phyloP scores from a whole-genome alignment of 1,140 invertebrate genomes.

The Aphaenogaster floridana region DNA sequence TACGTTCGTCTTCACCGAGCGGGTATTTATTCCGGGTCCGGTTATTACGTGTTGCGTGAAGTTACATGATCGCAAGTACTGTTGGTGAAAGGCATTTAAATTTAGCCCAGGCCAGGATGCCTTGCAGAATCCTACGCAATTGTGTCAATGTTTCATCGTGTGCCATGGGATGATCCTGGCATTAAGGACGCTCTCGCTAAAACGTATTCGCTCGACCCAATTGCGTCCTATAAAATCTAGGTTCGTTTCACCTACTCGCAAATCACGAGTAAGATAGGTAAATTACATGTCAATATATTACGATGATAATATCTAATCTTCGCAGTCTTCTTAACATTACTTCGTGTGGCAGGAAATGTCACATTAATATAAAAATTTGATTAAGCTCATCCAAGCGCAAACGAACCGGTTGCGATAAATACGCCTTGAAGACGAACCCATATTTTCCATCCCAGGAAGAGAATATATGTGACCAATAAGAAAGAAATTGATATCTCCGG shows the following conservation, averaged over 20 bases:
- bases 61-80: conserved; percentile 47
- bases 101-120: conserved; percentile 19
- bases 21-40: conserved; percentile 33
- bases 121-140: conserved; percentile 19
- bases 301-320: neutral
- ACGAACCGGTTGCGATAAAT: conserved; percentile 19
- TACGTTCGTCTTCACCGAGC: neutral
- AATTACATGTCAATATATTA: neutral
- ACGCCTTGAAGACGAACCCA: neutral
- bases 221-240: neutral
- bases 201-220: neutral
- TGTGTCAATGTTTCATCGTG: conserved; percentile 42
- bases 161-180: conserved; percentile 12
- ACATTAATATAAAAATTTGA: neutral
- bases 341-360: neutral
- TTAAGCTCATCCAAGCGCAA: neutral
- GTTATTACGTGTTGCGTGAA: conserved; percentile 47
- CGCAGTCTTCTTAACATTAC: neutral
- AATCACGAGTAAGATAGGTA: neutral
- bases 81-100: conserved; percentile 68
- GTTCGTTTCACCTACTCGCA: neutral
- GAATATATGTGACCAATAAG: neutral
- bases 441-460: neutral
- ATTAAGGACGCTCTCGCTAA: conserved; percentile 10
- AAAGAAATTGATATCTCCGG: neutral